A percentile compares a stretch with the other conserved stretches of the same genome.
Evolutionary conservation across 35 echinoderm and acorn worm genomes (phyloP).

Genomic region (Stichopus chloronotus): DNA sequence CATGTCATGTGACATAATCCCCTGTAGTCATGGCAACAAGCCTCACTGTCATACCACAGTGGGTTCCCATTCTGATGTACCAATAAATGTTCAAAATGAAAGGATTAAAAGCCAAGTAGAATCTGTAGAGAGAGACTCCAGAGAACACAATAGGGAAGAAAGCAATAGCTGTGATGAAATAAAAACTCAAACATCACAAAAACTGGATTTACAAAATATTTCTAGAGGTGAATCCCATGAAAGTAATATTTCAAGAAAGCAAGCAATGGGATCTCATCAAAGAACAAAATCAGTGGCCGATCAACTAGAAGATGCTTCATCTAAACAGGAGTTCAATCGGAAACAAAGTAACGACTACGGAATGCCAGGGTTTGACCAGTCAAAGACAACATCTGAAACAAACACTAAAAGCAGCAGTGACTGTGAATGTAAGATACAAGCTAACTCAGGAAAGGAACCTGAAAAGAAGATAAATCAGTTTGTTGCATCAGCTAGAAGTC

Average conservation of each 20-base stretch:
- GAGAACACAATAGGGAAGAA: not conserved
- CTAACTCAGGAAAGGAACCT: not conserved
- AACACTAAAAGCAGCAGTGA: not conserved
- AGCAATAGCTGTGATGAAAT: not conserved
- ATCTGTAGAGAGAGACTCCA: not conserved
- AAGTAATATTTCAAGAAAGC: not conserved
- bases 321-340: not conserved
- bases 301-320: not conserved
- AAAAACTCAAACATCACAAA: not conserved
- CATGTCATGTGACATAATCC: slow-evolving; percentile 96
- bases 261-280: not conserved
- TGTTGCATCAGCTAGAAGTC: not conserved
- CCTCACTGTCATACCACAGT: slow-evolving; percentile 42
- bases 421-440: not conserved
- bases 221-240: not conserved
- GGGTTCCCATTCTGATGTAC: not conserved
- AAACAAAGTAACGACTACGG: not conserved
- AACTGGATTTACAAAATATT: not conserved
- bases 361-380: not conserved
- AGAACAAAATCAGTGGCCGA: not conserved
- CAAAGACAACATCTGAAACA: not conserved
- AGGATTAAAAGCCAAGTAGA: not conserved
- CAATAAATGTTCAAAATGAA: not conserved
- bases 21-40: slow-evolving; percentile 58
- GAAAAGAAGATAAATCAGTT: not conserved